A percentile compares a stretch with the other conserved stretches of the same genome.
Evolutionary conservation across 2,797 vertebrate genomes (phyloP).

Genomic region (Hoplostethus atlanticus): DNA sequence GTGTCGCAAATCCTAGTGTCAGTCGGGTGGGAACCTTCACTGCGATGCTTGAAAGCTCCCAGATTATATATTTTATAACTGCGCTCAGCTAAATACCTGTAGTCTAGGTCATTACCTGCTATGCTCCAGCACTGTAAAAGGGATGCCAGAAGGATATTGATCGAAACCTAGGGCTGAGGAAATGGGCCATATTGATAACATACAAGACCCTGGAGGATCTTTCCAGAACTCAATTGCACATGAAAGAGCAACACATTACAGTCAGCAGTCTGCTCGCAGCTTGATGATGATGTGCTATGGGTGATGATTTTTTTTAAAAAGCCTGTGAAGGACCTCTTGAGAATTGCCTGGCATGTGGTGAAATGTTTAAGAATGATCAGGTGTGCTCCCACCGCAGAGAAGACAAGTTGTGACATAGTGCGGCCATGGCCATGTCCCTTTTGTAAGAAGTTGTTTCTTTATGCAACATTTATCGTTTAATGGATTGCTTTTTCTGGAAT

Average conservation of each 20-base stretch:
- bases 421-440: background rate
- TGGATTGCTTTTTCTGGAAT: slow-evolving; percentile 24
- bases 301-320: slow-evolving; percentile 20
- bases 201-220: slow-evolving; percentile 26
- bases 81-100: background rate
- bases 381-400: slow-evolving; percentile 3
- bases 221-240: slow-evolving; percentile 25
- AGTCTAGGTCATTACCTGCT: slow-evolving; percentile 17
- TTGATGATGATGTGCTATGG: slow-evolving; percentile 1
- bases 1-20: slow-evolving; percentile 11
- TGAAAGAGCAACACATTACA: slow-evolving; percentile 27
- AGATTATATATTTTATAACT: background rate
- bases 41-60: background rate
- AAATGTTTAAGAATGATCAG: slow-evolving; percentile 9
- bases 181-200: slow-evolving; percentile 31
- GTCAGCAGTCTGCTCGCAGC: slow-evolving; percentile 17
- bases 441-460: slow-evolving; percentile 15
- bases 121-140: slow-evolving; percentile 16
- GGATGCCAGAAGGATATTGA: slow-evolving; percentile 2
- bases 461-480: slow-evolving; percentile 23
- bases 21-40: background rate
- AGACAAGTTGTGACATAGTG: slow-evolving; percentile 1
- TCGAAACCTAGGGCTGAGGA: slow-evolving; percentile 7
- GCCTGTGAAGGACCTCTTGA: background rate
- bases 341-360: slow-evolving; percentile 3